These are phyloP conservation scores for Zapornia atra DNA, from an alignment of 2,113 vertebrate species.

Conservation along the genomic window DNA sequence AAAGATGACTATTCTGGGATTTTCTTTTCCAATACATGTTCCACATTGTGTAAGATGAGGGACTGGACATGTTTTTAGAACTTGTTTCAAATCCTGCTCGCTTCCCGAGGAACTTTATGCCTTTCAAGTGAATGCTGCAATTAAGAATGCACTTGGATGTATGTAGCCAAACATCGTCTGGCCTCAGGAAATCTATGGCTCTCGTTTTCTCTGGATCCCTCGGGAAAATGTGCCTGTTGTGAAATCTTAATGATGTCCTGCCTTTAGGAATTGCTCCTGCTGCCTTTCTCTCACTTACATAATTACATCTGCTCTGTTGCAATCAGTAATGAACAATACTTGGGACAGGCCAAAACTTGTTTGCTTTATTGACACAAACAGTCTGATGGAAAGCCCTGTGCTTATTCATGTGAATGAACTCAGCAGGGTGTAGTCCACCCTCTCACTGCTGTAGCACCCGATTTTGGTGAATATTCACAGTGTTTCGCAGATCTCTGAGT, in stretches of 20 bases:
- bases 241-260: conserved; percentile 61
- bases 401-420: conserved; percentile 8
- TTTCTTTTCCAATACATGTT: not conserved
- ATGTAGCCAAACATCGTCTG: not conserved
- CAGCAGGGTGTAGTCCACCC: not conserved
- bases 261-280: conserved; percentile 34
- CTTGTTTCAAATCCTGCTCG: not conserved
- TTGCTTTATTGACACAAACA: conserved; percentile 57
- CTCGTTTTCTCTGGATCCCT: conserved; percentile 34
- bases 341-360: conserved; percentile 42
- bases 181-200: conserved; percentile 46
- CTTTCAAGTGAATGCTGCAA: not conserved
- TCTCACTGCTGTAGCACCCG: not conserved
- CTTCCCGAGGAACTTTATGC: not conserved
- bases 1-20: not conserved
- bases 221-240: conserved; percentile 57
- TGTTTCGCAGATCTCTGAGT: not conserved
- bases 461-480: not conserved
- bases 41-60: not conserved
- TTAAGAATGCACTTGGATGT: conserved; percentile 49
- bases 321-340: conserved; percentile 12
- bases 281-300: conserved; percentile 41
- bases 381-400: not conserved
- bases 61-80: not conserved
- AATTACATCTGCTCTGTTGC: conserved; percentile 41